phyloP scores from a whole-genome alignment of 2,797 vertebrate genomes.

The Buphagus erythrorhynchus region DNA sequence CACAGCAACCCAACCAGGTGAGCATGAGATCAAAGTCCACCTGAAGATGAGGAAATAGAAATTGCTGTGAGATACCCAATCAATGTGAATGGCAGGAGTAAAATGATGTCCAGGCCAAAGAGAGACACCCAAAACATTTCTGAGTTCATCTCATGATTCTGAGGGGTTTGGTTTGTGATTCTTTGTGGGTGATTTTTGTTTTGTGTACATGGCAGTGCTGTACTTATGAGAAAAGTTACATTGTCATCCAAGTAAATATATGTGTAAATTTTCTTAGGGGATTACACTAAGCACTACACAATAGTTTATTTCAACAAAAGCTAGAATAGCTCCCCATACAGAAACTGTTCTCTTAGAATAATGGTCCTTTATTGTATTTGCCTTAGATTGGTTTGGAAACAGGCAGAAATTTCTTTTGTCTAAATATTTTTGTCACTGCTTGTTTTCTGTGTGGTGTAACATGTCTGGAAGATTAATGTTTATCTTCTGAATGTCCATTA shows the following conservation, averaged over 20 bases:
- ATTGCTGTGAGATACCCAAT: not conserved
- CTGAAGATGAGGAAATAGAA: not conserved
- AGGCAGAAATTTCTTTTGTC: not conserved
- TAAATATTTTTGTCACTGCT: not conserved
- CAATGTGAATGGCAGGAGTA: not conserved
- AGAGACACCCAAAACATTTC: not conserved
- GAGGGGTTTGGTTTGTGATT: not conserved
- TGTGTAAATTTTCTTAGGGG: not conserved
- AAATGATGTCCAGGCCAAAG: not conserved
- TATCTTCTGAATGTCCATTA: conserved; percentile 19
- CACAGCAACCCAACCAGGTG: not conserved
- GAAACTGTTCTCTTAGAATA: not conserved
- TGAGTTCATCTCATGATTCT: not conserved
- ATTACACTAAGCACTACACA: not conserved
- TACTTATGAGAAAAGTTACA: not conserved
- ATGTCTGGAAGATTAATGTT: not conserved
- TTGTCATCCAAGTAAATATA: not conserved
- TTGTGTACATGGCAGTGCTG: not conserved
- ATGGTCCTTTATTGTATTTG: not conserved
- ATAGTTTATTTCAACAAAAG: not conserved
- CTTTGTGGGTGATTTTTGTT: not conserved
- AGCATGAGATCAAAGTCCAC: not conserved
- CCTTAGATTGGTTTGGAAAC: not conserved
- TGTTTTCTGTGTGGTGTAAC: not conserved
- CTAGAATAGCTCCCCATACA: not conserved